phyloP scores from a whole-genome alignment of 2,797 vertebrate species.

The Cuculus canorus region DNA sequence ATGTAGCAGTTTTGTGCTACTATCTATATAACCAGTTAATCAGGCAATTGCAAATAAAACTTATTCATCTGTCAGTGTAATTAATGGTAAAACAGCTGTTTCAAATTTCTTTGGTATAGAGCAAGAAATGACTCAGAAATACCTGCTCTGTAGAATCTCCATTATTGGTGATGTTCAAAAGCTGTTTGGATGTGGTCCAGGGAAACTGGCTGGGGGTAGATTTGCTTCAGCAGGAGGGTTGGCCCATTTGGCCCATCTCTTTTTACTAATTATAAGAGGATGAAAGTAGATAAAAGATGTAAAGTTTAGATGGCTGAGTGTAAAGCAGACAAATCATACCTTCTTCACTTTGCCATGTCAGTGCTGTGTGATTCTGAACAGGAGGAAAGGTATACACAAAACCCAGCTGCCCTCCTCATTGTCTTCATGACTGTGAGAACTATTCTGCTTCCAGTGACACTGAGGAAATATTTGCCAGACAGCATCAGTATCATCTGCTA shows the following conservation, averaged over 20 bases:
- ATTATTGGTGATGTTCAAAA: background rate
- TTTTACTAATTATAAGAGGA: background rate
- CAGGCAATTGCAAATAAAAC: background rate
- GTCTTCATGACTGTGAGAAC: background rate
- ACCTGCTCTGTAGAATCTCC: background rate
- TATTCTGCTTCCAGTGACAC: background rate
- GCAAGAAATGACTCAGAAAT: background rate
- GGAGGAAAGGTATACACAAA: background rate
- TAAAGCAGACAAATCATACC: background rate
- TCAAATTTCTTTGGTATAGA: background rate
- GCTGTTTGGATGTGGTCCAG: no score
- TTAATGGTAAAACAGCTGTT: background rate
- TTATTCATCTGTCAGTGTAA: background rate
- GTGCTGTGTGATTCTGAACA: background rate
- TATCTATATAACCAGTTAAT: background rate
- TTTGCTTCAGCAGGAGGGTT: background rate
- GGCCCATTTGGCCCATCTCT: background rate
- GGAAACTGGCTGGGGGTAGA: background rate
- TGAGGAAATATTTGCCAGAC: background rate
- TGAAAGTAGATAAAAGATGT: background rate
- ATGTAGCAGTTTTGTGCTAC: background rate
- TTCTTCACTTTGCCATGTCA: background rate
- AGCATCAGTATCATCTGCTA: background rate
- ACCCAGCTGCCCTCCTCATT: rapidly evolving
- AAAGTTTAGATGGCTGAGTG: background rate